A percentile compares a stretch with the other conserved stretches of the same genome.
phyloP scores from a whole-genome alignment of 2,113 vertebrate genomes.

The Argyrosomus japonicus region DNA sequence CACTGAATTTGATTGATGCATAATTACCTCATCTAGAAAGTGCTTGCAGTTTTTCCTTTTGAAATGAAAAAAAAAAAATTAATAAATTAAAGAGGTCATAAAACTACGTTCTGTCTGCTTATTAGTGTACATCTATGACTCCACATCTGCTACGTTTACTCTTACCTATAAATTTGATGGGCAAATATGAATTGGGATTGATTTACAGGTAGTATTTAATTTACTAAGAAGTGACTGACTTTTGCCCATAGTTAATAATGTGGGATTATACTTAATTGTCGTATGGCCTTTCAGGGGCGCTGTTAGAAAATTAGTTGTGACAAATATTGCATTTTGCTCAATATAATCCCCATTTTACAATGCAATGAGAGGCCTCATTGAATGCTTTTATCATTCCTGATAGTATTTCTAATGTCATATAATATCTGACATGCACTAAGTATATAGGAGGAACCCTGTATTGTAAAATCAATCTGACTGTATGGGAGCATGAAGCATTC shows the following conservation, averaged over 20 bases:
- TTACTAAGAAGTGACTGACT: neutral
- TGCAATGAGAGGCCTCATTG: neutral
- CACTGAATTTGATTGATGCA: conserved; percentile 68
- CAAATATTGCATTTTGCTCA: neutral
- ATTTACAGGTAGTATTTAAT: conserved; percentile 12
- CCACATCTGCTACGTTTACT: conserved; percentile 28
- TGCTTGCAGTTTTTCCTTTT: conserved; percentile 45
- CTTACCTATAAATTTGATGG: conserved; percentile 28
- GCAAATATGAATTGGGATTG: conserved; percentile 5
- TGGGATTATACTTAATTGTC: neutral
- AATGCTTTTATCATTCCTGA: neutral
- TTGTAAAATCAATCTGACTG: conserved; percentile 4
- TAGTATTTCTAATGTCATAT: neutral
- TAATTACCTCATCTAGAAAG: conserved; percentile 52
- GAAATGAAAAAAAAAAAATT: neutral
- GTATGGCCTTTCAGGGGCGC: neutral
- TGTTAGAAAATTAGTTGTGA: neutral
- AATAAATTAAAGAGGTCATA: conserved; percentile 46
- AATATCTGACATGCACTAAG: neutral
- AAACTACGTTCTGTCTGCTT: conserved; percentile 31
- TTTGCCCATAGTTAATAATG: neutral
- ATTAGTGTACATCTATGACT: conserved; percentile 29
- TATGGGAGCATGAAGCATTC: neutral
- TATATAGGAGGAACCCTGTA: conserved; percentile 1
- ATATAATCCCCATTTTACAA: neutral